phyloP scores from a whole-genome alignment of 2,797 vertebrate species.

The Peromyscus attwateri region DNA sequence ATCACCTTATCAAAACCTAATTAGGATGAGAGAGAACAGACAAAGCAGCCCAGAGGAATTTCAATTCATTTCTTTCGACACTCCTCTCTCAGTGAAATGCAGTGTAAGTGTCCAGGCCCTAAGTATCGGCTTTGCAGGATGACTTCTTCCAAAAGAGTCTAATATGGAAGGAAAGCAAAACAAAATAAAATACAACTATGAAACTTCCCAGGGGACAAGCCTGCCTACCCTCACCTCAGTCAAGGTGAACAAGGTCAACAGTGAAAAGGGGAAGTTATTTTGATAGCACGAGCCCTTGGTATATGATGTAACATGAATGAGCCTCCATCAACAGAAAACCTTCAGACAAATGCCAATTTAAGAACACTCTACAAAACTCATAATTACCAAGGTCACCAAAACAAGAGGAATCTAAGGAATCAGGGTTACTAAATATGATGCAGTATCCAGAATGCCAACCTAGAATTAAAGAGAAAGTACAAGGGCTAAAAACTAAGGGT shows the following conservation, averaged over 20 bases:
- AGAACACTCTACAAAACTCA: slow-evolving; percentile 45
- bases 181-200: background rate
- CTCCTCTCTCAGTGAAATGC: background rate
- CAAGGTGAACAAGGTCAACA: slow-evolving; percentile 26
- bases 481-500: slow-evolving; percentile 28
- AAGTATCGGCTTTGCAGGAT: background rate
- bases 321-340: slow-evolving; percentile 9
- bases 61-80: background rate
- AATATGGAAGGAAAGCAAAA: background rate
- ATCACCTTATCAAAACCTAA: slow-evolving; percentile 54
- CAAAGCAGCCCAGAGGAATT: slow-evolving; percentile 10
- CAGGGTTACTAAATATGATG: background rate
- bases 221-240: background rate
- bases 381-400: slow-evolving; percentile 48
- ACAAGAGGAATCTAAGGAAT: slow-evolving; percentile 7
- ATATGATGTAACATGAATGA: background rate
- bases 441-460: background rate
- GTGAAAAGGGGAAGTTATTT: background rate
- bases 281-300: background rate
- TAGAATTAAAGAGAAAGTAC: slow-evolving; percentile 33
- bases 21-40: slow-evolving; percentile 19
- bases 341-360: slow-evolving; percentile 31
- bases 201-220: background rate
- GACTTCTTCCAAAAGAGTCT: slow-evolving; percentile 11
- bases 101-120: background rate